A percentile compares a stretch with the other conserved stretches of the same genome.
Evolutionary conservation across 2,797 vertebrate genomes (phyloP).

Genomic region (Galaxias olidus): DNA sequence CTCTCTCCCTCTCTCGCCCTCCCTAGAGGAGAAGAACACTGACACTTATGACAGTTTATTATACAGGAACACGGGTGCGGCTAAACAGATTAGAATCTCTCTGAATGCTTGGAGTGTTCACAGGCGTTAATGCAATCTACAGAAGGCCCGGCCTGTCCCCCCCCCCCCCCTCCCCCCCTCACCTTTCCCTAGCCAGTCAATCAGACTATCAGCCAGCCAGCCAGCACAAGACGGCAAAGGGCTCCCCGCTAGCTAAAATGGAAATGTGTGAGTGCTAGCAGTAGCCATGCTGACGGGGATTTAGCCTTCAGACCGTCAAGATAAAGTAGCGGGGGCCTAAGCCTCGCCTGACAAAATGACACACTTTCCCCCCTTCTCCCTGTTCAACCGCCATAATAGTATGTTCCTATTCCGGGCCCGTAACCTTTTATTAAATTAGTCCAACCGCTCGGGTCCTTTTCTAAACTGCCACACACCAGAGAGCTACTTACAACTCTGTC

Average conservation of each 20-base stretch:
- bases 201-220: conserved; percentile 46
- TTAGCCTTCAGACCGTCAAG: conserved; percentile 68
- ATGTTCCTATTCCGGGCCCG: conserved; percentile 73
- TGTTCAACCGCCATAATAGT: conserved; percentile 74
- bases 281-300: conserved; percentile 58
- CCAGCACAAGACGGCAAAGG: background rate
- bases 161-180: conserved; percentile 29
- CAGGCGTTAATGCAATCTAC: conserved; percentile 29
- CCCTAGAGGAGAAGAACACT: conserved; percentile 48
- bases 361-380: conserved; percentile 55
- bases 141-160: conserved; percentile 17
- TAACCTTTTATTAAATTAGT: conserved; percentile 81
- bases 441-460: conserved; percentile 72
- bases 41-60: conserved; percentile 71
- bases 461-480: conserved; percentile 71
- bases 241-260: conserved; percentile 62
- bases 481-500: conserved; percentile 75
- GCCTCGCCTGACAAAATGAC: conserved; percentile 73
- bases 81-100: conserved; percentile 66
- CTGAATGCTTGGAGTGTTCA: conserved; percentile 23
- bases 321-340: conserved; percentile 70
- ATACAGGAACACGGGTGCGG: conserved; percentile 52
- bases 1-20: conserved; percentile 12
- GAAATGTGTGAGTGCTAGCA: conserved; percentile 60
- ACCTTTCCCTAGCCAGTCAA: conserved; percentile 33